phyloP scores from a whole-genome alignment of 2,888 invertebrate species.

The Oscheius sp. region DNA sequence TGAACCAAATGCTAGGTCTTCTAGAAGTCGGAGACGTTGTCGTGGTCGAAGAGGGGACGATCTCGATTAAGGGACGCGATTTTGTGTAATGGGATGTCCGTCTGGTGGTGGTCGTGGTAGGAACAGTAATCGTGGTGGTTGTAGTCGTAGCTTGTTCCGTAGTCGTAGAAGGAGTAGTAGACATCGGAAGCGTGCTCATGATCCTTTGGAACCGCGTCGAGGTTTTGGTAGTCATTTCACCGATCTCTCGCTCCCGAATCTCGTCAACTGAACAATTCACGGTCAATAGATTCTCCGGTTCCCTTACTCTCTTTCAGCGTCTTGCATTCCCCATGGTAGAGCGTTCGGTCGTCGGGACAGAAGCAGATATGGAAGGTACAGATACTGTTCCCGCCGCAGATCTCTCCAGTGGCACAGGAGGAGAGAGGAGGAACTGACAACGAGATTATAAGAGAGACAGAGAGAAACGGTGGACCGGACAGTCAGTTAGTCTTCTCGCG shows the following conservation, averaged over 20 bases:
- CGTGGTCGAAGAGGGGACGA: conserved; percentile 26
- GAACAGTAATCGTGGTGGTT: conserved; percentile 14
- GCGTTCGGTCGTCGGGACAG: conserved; percentile 56
- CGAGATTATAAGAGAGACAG: background rate
- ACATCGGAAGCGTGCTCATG: conserved; percentile 12
- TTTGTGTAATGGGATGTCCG: conserved; percentile 19
- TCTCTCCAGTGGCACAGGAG: conserved; percentile 59
- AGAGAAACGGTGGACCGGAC: background rate
- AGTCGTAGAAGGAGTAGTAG: conserved; percentile 26
- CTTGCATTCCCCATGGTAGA: conserved; percentile 52
- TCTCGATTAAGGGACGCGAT: conserved; percentile 15
- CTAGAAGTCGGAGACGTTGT: conserved; percentile 33
- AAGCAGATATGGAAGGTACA: conserved; percentile 65
- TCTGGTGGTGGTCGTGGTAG: conserved; percentile 41
- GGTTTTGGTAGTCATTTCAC: conserved; percentile 16
- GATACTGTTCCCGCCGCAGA: conserved; percentile 64
- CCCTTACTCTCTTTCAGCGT: conserved; percentile 29
- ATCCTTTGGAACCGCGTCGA: conserved; percentile 26
- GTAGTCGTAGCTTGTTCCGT: conserved; percentile 30
- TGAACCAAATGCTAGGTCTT: conserved; percentile 41
- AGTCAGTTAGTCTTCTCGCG: too few relatives aligned
- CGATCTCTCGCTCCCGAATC: conserved; percentile 27
- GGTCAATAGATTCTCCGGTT: background rate
- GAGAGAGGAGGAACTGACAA: conserved; percentile 60
- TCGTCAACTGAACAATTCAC: conserved; percentile 19